phyloP scores from a whole-genome alignment of 2,888 invertebrate genomes.

The Drosophila mercatorum region DNA sequence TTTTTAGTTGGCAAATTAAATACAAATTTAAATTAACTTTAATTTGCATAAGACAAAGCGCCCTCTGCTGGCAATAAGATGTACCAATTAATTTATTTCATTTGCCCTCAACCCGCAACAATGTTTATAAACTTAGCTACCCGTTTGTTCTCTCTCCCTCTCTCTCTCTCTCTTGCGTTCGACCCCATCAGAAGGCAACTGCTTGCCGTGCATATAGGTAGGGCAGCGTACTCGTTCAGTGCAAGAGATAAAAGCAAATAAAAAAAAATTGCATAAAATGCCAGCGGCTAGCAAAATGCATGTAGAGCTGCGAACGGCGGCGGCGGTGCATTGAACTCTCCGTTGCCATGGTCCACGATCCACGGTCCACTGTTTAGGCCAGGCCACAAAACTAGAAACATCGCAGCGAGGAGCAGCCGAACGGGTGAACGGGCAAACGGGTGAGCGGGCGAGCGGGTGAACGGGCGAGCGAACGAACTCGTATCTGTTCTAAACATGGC shows the following conservation, averaged over 20 bases:
- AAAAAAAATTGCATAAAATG: slow-evolving; percentile 74
- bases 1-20: background rate
- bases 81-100: slow-evolving; percentile 7
- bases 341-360: slow-evolving; percentile 37
- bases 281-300: slow-evolving; percentile 72
- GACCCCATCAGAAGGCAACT: slow-evolving; percentile 24
- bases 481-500: slow-evolving; percentile 67
- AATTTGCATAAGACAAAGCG: slow-evolving; percentile 3
- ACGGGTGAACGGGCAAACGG: background rate
- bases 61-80: background rate
- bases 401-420: slow-evolving; percentile 18
- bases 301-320: slow-evolving; percentile 53
- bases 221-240: slow-evolving; percentile 58
- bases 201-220: slow-evolving; percentile 38
- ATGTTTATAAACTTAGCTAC: background rate
- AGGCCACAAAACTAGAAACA: slow-evolving; percentile 61
- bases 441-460: slow-evolving; percentile 34
- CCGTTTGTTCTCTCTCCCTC: too few relatives aligned
- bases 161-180: too few relatives aligned
- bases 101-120: background rate
- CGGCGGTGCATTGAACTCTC: slow-evolving; percentile 69
- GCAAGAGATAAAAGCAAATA: slow-evolving; percentile 75
- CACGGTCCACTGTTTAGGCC: slow-evolving; percentile 45
- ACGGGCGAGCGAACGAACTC: slow-evolving; percentile 48
- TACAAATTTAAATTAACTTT: background rate